Evolutionary conservation across 2,888 invertebrate species (phyloP).

Genomic region (Agrotis segetum): DNA sequence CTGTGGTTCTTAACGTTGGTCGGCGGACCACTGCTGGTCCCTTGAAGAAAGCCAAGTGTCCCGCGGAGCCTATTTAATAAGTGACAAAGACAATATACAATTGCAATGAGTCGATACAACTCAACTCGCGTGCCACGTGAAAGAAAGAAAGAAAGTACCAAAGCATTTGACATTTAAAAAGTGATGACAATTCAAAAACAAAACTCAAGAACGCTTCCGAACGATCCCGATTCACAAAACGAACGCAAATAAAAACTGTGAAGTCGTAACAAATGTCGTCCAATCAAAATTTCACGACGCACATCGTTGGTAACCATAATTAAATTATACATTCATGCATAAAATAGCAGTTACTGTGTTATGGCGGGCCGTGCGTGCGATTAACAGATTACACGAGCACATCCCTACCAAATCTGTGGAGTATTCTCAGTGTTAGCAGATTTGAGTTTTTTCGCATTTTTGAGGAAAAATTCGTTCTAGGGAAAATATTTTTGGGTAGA

Average conservation of each 20-base stretch:
- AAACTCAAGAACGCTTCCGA: constrained; percentile 34
- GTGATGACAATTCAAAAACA: constrained; percentile 31
- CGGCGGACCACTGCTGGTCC: too few relatives aligned
- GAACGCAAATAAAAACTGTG: constrained; percentile 58
- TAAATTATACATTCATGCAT: constrained; percentile 83
- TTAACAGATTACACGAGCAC: constrained; percentile 64
- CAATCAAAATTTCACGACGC: constrained; percentile 70
- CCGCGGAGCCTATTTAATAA: too few relatives aligned
- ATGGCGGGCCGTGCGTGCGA: constrained; percentile 62
- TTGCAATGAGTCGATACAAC: too few relatives aligned
- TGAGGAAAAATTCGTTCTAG: too few relatives aligned
- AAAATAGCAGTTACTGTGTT: constrained; percentile 74
- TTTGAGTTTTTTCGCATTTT: background rate
- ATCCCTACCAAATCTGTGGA: constrained; percentile 54
- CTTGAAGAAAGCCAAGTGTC: too few relatives aligned
- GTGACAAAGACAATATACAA: too few relatives aligned
- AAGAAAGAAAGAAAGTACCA: too few relatives aligned
- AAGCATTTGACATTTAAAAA: constrained; percentile 31
- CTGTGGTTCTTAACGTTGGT: too few relatives aligned
- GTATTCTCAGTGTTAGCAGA: constrained; percentile 40
- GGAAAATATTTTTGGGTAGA: too few relatives aligned
- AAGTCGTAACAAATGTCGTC: constrained; percentile 68
- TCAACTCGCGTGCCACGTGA: too few relatives aligned
- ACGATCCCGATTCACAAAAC: constrained; percentile 33
- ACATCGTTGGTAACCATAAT: constrained; percentile 73